These are phyloP conservation scores for Chironomus riparius DNA, from an alignment of 2,888 invertebrate genomes.

Conservation along the genomic window DNA sequence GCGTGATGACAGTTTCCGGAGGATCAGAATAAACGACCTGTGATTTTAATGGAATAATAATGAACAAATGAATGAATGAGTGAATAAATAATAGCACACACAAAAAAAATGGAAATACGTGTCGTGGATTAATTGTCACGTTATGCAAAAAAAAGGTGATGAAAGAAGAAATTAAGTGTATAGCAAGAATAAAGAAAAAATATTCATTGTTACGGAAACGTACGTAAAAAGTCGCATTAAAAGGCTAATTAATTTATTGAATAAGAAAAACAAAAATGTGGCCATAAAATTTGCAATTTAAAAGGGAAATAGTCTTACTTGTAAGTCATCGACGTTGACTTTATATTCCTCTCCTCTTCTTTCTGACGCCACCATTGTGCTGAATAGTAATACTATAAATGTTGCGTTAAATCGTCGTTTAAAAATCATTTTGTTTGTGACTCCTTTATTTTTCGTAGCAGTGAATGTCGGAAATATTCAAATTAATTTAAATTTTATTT, in stretches of 20 bases:
- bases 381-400: not conserved
- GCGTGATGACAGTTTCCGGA: not conserved
- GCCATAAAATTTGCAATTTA: too few species aligned
- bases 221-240: not conserved
- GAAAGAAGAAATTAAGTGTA: not conserved
- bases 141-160: not conserved
- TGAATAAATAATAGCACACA: not conserved
- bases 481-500: not conserved
- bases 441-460: not conserved
- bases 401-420: not conserved
- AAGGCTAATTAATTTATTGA: too few species aligned
- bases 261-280: too few species aligned
- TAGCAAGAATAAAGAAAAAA: too few species aligned
- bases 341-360: constrained; percentile 35
- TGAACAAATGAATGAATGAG: constrained; percentile 18
- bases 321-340: constrained; percentile 37
- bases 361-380: not conserved
- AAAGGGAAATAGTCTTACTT: constrained; percentile 32
- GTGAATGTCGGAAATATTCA: not conserved
- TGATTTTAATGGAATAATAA: not conserved
- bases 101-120: not conserved
- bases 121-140: not conserved
- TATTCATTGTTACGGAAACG: not conserved
- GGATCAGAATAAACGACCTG: constrained; percentile 14
- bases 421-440: constrained; percentile 10